A percentile compares a stretch with the other conserved stretches of the same genome.
These are phyloP conservation scores for Eurytoma californica DNA, from an alignment of 2,888 invertebrate species.

Conservation along the genomic window DNA sequence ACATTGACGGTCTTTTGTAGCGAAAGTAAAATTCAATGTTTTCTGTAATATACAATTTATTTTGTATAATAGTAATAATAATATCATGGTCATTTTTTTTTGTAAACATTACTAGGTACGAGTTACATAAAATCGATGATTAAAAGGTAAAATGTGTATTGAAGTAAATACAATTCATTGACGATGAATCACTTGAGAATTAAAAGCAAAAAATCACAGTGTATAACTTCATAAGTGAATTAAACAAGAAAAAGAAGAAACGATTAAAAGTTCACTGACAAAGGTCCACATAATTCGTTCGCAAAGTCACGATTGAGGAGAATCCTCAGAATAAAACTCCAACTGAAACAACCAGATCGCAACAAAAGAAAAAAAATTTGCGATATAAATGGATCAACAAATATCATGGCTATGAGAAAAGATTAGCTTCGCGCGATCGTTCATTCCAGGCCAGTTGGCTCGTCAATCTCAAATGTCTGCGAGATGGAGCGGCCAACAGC, in stretches of 20 bases:
- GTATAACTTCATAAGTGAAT: background rate
- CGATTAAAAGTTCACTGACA: too few species aligned
- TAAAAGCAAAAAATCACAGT: slow-evolving; percentile 37
- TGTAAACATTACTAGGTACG: slow-evolving; percentile 27
- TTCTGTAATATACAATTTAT: slow-evolving; percentile 51
- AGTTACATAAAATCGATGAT: slow-evolving; percentile 35
- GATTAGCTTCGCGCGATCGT: background rate
- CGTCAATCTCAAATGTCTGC: slow-evolving; percentile 78
- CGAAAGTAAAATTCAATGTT: slow-evolving; percentile 43
- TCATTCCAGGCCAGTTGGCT: slow-evolving; percentile 70
- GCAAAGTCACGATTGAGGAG: background rate
- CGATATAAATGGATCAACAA: background rate
- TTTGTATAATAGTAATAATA: slow-evolving; percentile 29
- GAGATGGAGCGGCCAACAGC: slow-evolving; percentile 57
- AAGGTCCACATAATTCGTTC: background rate
- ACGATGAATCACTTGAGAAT: background rate
- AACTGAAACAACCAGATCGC: slow-evolving; percentile 22
- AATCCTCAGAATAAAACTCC: background rate
- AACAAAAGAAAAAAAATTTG: background rate
- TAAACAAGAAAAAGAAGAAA: background rate
- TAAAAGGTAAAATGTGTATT: slow-evolving; percentile 1
- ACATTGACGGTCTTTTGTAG: slow-evolving; percentile 19
- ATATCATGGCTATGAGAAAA: background rate
- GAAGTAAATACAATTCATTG: slow-evolving; percentile 24
- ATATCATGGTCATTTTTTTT: slow-evolving; percentile 30